Percentiles rank a stretch among this genome's conserved stretches.
Evolutionary conservation across 2,888 invertebrate genomes (phyloP).

Genomic region (Agrilus mali): DNA sequence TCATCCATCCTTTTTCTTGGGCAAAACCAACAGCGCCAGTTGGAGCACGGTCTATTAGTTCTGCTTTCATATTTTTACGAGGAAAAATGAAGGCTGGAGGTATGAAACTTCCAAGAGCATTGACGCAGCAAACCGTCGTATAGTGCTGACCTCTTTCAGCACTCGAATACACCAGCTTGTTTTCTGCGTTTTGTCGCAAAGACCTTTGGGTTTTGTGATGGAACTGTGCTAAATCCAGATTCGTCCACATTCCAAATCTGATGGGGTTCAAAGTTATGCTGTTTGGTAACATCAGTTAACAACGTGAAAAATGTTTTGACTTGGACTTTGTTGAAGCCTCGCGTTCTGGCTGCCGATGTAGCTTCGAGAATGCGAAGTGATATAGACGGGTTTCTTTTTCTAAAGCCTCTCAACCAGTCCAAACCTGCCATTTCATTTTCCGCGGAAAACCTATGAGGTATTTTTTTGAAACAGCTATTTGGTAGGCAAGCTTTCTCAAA

Average conservation of each 20-base stretch:
- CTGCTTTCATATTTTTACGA: slow-evolving; percentile 5
- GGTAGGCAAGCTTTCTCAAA: background rate
- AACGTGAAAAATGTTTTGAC: slow-evolving; percentile 4
- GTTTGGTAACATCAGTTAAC: background rate
- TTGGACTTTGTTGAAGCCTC: slow-evolving; percentile 1
- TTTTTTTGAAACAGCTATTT: background rate
- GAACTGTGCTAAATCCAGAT: too few relatives aligned
- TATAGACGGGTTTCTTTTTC: slow-evolving; percentile 1
- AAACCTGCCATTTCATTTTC: too few relatives aligned
- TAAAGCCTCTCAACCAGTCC: background rate
- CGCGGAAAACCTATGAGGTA: slow-evolving; percentile 1
- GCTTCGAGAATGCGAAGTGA: slow-evolving; percentile 1
- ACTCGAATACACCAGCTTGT: too few relatives aligned
- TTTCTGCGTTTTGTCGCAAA: too few relatives aligned
- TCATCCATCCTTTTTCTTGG: slow-evolving; percentile 4
- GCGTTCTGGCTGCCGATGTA: slow-evolving; percentile 3
- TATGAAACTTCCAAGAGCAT: background rate
- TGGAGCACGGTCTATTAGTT: slow-evolving; percentile 4
- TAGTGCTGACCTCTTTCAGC: too few relatives aligned
- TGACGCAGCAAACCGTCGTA: too few relatives aligned
- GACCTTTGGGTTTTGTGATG: too few relatives aligned
- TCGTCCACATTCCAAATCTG: background rate
- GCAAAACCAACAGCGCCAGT: slow-evolving; percentile 1
- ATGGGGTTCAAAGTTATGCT: background rate
- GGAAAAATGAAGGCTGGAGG: slow-evolving; percentile 4